Evolutionary conservation across 1,140 invertebrate genomes (phyloP).

Genomic region (Gonatopus flavifemur): DNA sequence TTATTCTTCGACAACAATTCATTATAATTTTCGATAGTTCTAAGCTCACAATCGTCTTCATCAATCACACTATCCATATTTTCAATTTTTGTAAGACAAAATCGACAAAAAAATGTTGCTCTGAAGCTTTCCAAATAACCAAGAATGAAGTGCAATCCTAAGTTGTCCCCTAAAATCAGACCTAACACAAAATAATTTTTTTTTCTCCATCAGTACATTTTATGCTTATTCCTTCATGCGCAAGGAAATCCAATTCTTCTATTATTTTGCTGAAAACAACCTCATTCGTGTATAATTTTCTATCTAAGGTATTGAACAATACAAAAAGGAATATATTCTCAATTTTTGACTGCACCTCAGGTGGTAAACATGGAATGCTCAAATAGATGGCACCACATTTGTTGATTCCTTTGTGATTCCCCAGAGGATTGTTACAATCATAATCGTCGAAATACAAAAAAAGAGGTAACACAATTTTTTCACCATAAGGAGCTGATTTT

Average conservation of each 20-base stretch:
- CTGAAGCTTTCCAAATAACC: slow-evolving; percentile 10
- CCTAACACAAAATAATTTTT: slow-evolving; percentile 14
- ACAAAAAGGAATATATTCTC: not conserved
- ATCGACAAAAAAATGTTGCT: slow-evolving; percentile 15
- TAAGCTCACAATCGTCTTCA: slow-evolving; percentile 6
- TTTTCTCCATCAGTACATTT: slow-evolving; percentile 1
- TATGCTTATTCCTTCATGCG: slow-evolving; percentile 15
- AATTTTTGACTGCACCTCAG: not conserved
- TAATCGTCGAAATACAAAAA: not conserved
- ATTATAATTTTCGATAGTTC: slow-evolving; percentile 16
- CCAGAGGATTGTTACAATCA: not conserved
- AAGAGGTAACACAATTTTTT: not conserved
- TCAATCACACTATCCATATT: not conserved
- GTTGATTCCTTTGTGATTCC: not conserved
- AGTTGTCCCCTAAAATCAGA: slow-evolving; percentile 12
- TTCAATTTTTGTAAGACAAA: not conserved
- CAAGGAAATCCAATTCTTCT: slow-evolving; percentile 13
- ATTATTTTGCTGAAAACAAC: slow-evolving; percentile 9
- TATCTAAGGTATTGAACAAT: not conserved
- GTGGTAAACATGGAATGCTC: not conserved
- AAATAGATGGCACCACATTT: not conserved
- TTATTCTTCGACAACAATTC: slow-evolving; percentile 5
- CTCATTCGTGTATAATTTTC: slow-evolving; percentile 5
- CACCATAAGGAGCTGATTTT: not conserved
- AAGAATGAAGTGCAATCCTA: slow-evolving; percentile 10